A percentile compares a stretch with the other conserved stretches of the same genome.
These are phyloP conservation scores for Gymnothorax reevesii DNA, from an alignment of 2,797 vertebrate genomes.

Conservation along the genomic window DNA sequence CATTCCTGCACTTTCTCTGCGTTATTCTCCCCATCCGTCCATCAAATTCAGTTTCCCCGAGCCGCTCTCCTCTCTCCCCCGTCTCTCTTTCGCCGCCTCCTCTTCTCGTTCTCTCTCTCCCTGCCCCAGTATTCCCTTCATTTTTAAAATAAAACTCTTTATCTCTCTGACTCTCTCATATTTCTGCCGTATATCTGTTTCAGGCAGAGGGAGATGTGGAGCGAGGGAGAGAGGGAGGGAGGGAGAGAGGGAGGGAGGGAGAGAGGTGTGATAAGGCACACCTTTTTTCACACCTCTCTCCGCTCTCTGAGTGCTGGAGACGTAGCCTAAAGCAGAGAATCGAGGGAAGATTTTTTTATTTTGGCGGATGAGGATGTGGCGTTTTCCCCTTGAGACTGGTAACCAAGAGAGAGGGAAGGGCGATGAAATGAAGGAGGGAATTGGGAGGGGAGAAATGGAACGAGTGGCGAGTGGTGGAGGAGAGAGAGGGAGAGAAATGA, in stretches of 20 bases:
- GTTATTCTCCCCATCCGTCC: slow-evolving; percentile 7
- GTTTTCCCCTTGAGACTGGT: slow-evolving; percentile 28
- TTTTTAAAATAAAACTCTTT: slow-evolving; percentile 23
- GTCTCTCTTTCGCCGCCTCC: not conserved
- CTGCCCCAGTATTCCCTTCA: slow-evolving; percentile 38
- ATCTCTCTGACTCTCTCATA: not conserved
- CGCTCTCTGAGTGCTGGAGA: slow-evolving; percentile 1
- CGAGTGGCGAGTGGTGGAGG: slow-evolving; percentile 3
- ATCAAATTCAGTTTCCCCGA: slow-evolving; percentile 6
- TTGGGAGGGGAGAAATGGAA: slow-evolving; percentile 24
- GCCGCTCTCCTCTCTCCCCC: not conserved
- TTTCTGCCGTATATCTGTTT: slow-evolving; percentile 35
- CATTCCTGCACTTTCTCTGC: not conserved
- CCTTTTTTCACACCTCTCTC: slow-evolving; percentile 31
- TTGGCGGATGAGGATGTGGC: not conserved
- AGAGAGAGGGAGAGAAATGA: slow-evolving; percentile 26
- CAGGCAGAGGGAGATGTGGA: slow-evolving; percentile 43
- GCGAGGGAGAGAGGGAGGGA: slow-evolving; percentile 39
- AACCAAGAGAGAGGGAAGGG: slow-evolving; percentile 31
- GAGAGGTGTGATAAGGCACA: slow-evolving; percentile 54
- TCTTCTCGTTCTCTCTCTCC: slow-evolving; percentile 34
- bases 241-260: slow-evolving; percentile 50
- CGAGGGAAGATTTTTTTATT: slow-evolving; percentile 14
- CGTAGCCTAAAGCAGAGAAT: slow-evolving; percentile 27
- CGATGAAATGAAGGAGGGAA: slow-evolving; percentile 36